A percentile compares a stretch with the other conserved stretches of the same genome.
Evolutionary conservation across 2,888 invertebrate species (phyloP).

Genomic region (Leptinotarsa peninsularis): DNA sequence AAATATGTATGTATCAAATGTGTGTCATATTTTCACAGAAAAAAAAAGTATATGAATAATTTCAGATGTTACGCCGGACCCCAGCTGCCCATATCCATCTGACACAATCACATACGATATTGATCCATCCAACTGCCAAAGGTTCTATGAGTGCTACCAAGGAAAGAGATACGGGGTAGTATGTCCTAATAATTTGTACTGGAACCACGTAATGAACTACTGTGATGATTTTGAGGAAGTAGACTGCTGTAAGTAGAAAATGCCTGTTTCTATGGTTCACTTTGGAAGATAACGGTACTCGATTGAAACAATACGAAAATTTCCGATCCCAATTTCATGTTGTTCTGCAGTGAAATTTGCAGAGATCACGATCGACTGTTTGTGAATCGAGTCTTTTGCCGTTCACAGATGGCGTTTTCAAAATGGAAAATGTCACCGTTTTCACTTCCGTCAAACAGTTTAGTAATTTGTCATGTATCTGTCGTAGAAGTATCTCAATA

Average conservation of each 20-base stretch:
- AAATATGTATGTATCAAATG: background rate
- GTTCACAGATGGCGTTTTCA: too few species aligned
- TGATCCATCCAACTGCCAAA: conserved; percentile 36
- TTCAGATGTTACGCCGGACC: conserved; percentile 34
- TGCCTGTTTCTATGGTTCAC: background rate
- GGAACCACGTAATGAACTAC: conserved; percentile 34
- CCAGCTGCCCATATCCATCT: conserved; percentile 35
- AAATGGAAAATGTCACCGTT: too few species aligned
- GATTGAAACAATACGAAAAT: too few species aligned
- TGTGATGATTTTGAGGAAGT: conserved; percentile 46
- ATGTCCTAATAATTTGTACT: conserved; percentile 38
- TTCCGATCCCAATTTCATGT: too few species aligned
- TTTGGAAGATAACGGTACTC: background rate
- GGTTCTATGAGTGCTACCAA: conserved; percentile 41
- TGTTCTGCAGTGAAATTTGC: too few species aligned
- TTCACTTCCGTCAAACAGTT: too few species aligned
- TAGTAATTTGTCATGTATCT: too few species aligned
- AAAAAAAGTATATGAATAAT: background rate
- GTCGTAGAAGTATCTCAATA: too few species aligned
- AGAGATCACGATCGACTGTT: too few species aligned
- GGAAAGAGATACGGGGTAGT: conserved; percentile 32
- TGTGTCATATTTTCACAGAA: background rate
- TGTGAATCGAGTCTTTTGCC: too few species aligned
- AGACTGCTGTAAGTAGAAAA: conserved; percentile 35
- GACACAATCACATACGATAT: conserved; percentile 24